Conservation (phyloP, 2,797 vertebrate genomes). For the Sebastes hopkinsi region DNA sequence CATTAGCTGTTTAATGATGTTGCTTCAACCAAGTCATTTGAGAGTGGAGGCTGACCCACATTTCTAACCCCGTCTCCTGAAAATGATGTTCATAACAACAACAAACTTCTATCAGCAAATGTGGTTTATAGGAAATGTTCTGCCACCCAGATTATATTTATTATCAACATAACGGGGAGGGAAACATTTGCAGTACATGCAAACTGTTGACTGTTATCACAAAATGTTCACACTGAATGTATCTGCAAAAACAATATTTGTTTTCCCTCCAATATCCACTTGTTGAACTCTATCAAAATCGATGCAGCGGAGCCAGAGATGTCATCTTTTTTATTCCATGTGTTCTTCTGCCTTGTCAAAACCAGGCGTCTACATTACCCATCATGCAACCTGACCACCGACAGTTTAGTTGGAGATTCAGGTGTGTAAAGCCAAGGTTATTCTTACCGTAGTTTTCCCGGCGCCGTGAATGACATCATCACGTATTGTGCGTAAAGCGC, state of each 20-base stretch:
- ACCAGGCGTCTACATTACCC: not conserved
- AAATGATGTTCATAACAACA: not conserved
- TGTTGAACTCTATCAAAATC: not conserved
- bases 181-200: not conserved
- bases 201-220: not conserved
- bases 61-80: not conserved
- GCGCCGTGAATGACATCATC: too few species aligned
- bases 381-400: not conserved
- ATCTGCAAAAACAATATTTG: not conserved
- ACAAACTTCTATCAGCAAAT: not conserved
- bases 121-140: not conserved
- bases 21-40: not conserved
- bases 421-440: not conserved
- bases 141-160: not conserved
- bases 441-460: too few species aligned
- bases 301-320: not conserved
- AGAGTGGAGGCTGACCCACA: not conserved
- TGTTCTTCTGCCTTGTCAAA: not conserved
- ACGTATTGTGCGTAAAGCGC: too few species aligned
- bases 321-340: not conserved
- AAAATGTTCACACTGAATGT: not conserved
- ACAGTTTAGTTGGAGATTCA: not conserved
- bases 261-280: not conserved
- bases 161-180: not conserved
- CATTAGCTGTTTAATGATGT: slow-evolving; percentile 9